These are phyloP conservation scores for Zaprionus ornatus DNA, from an alignment of 1,140 invertebrate genomes.

Conservation along the genomic window DNA sequence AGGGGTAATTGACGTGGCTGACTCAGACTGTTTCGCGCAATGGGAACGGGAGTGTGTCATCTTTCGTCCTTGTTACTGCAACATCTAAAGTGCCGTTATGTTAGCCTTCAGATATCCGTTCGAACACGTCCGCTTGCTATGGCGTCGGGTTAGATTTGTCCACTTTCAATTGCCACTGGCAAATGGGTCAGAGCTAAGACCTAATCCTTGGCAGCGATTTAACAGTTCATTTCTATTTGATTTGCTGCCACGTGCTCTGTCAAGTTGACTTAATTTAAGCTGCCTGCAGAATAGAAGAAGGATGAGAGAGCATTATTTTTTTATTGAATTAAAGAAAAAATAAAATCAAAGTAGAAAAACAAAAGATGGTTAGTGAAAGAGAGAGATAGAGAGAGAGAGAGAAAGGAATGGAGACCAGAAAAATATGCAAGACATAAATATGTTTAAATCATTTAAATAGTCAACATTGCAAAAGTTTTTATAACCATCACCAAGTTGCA, in stretches of 20 bases:
- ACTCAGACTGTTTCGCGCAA: conserved; percentile 28
- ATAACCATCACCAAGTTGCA: neutral
- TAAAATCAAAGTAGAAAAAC: conserved; percentile 21
- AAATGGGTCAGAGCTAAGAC: conserved; percentile 14
- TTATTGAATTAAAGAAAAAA: neutral
- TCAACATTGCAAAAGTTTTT: conserved; percentile 22
- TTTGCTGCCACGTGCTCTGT: conserved; percentile 20
- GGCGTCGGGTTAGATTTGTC: conserved; percentile 16
- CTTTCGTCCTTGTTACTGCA: conserved; percentile 6
- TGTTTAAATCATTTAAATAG: conserved; percentile 47
- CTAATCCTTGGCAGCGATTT: conserved; percentile 49
- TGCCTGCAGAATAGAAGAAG: conserved; percentile 38
- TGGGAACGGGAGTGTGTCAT: conserved; percentile 14
- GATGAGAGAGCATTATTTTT: neutral
- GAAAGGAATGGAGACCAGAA: conserved; percentile 43
- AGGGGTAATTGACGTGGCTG: conserved; percentile 58
- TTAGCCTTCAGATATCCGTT: conserved; percentile 54
- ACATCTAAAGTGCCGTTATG: conserved; percentile 5
- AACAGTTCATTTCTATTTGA: conserved; percentile 57
- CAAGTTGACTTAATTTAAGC: conserved; percentile 9
- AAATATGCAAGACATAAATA: conserved; percentile 37
- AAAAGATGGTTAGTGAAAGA: conserved; percentile 16
- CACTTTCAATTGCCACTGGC: conserved; percentile 39
- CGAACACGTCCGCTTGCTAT: conserved; percentile 54
- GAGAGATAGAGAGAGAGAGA: neutral